A percentile compares a stretch with the other conserved stretches of the same genome.
Conservation (phyloP, 2,888 invertebrate species). For the Tetranychus piercei region DNA sequence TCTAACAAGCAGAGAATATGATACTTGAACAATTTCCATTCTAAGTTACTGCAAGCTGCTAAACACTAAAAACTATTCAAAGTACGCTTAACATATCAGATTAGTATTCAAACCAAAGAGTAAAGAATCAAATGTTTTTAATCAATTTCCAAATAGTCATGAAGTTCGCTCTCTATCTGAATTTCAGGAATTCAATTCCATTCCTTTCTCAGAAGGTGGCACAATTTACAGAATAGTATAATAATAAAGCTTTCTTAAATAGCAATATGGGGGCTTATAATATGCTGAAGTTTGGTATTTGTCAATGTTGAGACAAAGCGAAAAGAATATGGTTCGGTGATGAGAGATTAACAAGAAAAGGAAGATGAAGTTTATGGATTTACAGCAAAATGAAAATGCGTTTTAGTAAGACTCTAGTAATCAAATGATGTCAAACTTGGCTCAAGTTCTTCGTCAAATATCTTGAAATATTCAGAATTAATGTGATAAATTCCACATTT, state of each 20-base stretch:
- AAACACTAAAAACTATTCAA: no score
- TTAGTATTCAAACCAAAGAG: no score
- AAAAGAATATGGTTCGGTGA: not conserved
- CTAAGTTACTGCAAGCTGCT: no score
- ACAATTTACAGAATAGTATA: not conserved
- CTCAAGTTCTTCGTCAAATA: not conserved
- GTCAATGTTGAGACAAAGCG: not conserved
- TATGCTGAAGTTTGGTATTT: not conserved
- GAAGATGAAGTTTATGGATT: not conserved
- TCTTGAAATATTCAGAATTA: constrained; percentile 2
- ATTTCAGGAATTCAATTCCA: not conserved
- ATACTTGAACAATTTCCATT: no score
- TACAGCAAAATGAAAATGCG: not conserved
- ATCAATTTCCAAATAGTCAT: not conserved
- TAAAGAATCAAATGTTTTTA: not conserved
- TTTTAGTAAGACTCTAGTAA: not conserved
- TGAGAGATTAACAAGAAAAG: not conserved
- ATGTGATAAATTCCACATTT: constrained; percentile 5
- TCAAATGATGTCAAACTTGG: not conserved
- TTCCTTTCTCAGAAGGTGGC: not conserved
- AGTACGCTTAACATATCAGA: no score
- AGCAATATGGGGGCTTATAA: not conserved
- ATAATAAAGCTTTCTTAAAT: not conserved
- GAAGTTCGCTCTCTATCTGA: not conserved
- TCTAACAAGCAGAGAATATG: no score